Evolutionary conservation across 2,113 vertebrate genomes (phyloP), one percentile per base, ranked within the genome.

Genomic region (Accipiter virgatus): DNA sequence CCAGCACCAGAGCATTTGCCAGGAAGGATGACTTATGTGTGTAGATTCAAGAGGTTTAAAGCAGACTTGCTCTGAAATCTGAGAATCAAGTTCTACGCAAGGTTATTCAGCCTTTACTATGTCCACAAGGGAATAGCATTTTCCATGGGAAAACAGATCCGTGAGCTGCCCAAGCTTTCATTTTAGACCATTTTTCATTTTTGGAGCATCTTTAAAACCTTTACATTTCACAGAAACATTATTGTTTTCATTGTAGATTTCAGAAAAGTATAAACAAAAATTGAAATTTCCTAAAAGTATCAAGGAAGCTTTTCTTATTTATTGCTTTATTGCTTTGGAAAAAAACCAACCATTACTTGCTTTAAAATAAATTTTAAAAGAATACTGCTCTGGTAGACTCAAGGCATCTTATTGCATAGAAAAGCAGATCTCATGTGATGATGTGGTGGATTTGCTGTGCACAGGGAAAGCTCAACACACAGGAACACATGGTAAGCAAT

Each of bases 401-500:
- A 25, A 86, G 43, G 25, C 38, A 56, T n/a, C 72, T 81, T 5
- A n/a, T 12, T 15, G 25, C 43, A 3, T 0, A 56, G 8, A n/a
- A 73, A 48, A 52, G 58, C 53, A 80, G n/a, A 50, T 40, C 63
- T 81, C 50, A 12, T 22, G 20, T 9, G 53, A 45, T 23, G 56
- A 17, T 4, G 34, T 6, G 23, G n/a, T 13, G 34, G 31, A 47
- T 67, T 77, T 56, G 62, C 71, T 65, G 58, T 6, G 50, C 34
- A 19, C 18, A 48, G 45, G 13, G 27, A 59, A 55, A 80, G 43
- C 53, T n/a, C 45, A 23, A 7, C 14, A 26, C 31, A 43, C 42
- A 8, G 0, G 0, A 84, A n/a, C 29, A 61, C 55, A 6, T 0
- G 6, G 59, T 8, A 74, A 67, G 43, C 3, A 19, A 80, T 17